Evolutionary conservation across 2,797 vertebrate genomes (phyloP).

Genomic region (Halcyon badia): DNA sequence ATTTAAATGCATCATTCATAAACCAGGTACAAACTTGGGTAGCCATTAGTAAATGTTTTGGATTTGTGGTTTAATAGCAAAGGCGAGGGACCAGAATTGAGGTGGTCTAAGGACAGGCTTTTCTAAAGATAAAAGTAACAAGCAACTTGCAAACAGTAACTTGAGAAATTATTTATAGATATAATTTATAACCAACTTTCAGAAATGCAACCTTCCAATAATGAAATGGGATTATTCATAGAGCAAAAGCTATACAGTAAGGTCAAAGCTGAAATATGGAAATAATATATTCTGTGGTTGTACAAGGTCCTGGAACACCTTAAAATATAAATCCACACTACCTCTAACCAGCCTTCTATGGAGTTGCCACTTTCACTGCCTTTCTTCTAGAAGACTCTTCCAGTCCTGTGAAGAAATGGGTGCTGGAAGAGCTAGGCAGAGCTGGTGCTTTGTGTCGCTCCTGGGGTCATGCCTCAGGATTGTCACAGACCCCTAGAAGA

Average conservation of each 20-base stretch:
- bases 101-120: not conserved
- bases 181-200: conserved; percentile 63
- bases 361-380: not conserved
- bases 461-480: fast-evolving
- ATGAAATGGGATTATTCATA: conserved; percentile 57
- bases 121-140: not conserved
- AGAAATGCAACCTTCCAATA: conserved; percentile 62
- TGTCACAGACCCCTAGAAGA: not conserved
- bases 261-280: conserved; percentile 64
- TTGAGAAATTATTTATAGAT: conserved; percentile 33
- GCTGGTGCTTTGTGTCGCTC: too few relatives aligned
- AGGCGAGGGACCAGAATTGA: not conserved
- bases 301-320: conserved; percentile 21
- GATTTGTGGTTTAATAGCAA: not conserved
- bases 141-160: conserved; percentile 26
- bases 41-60: not conserved
- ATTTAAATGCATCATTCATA: not conserved
- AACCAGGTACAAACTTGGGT: not conserved
- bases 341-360: not conserved
- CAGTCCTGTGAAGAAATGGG: not conserved
- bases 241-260: conserved; percentile 34
- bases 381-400: not conserved
- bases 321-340: not conserved
- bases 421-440: not conserved
- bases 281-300: conserved; percentile 57